A percentile compares a stretch with the other conserved stretches of the same genome.
Conservation (phyloP, 2,113 vertebrate genomes). For the Elephas maximus region DNA sequence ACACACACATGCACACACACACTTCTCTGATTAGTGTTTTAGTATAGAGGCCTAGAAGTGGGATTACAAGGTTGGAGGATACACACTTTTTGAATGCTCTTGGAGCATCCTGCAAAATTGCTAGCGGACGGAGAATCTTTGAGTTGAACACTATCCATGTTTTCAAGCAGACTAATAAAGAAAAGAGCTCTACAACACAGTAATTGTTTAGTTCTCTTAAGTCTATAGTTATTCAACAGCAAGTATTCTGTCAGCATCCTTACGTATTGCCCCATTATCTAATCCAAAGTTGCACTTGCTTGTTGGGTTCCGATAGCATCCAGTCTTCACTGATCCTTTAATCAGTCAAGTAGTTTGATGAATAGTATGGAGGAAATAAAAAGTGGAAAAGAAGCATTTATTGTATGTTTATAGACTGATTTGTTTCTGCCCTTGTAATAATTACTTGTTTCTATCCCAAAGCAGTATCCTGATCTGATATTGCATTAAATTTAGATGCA, state of each 20-base stretch:
- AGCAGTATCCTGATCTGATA: background rate
- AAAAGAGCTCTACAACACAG: background rate
- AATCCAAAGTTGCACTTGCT: background rate
- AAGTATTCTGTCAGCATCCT: slow-evolving; percentile 11
- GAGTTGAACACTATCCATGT: background rate
- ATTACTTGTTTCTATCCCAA: slow-evolving; percentile 11
- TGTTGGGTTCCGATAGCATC: background rate
- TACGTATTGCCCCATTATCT: background rate
- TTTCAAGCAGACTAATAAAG: slow-evolving; percentile 38
- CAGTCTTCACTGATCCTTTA: background rate
- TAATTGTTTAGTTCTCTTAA: background rate
- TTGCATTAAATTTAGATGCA: background rate
- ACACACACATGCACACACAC: background rate
- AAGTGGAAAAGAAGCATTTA: background rate
- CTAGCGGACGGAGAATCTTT: slow-evolving; percentile 6
- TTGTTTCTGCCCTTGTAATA: background rate
- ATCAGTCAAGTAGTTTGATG: background rate
- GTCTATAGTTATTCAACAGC: background rate
- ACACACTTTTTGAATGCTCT: background rate
- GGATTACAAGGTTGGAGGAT: background rate
- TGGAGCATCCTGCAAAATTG: background rate
- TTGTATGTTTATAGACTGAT: background rate
- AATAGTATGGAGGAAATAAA: background rate
- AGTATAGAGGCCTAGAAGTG: background rate
- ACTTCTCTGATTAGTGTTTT: background rate